Evolutionary conservation across 1,140 invertebrate species (phyloP), one percentile per base, ranked within the genome.

Genomic region (Calliopsis andreniformis): DNA sequence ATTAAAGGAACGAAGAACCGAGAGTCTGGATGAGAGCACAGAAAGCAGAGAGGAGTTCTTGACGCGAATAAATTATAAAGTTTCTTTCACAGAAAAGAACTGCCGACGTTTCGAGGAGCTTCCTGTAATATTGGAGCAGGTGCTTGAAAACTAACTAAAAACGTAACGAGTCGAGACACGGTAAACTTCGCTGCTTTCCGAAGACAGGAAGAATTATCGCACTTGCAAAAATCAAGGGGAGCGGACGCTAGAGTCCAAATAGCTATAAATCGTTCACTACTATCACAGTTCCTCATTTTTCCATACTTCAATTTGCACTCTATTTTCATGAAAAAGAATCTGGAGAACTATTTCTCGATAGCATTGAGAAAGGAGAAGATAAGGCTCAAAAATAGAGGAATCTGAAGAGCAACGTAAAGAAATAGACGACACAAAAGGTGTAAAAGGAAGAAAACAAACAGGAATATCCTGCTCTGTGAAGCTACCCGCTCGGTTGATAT

Each of bases 121-220:
- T 32, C 20, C 23, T 20, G 30, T 20, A 4, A 25, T 23, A 14
- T 6, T 10, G 28, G 5, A 43, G 49, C 70, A 66, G 70, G 70
- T 66, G 70, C 8, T 55, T 25, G 39, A 56, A 56, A 53, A 66
- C 35, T 51, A 45, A 64, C 25, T 23, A 25, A 53, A n/a, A 64
- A 55, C 8, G 25, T 43, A 56, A 55, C 56, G 55, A 62, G 47
- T 30, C 18, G 35, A 14, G 47, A 43, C 69, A 3, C n/a, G 45
- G 64, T 53, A 43, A 64, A 72, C 58, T 42, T n/a, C n/a, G 45
- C 49, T 30, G 25, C 35, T 63, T 72, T 23, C 35, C 47, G 59
- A 43, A 43, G 35, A 63, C 28, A 32, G 14, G 43, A 53, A 63
- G 47, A 72, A 72, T 72, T 72, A 72, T 64, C 39, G 59, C 59